Evolutionary conservation across 2,113 vertebrate species (phyloP), one percentile per base, ranked within the genome.

Genomic region (Gobius niger): DNA sequence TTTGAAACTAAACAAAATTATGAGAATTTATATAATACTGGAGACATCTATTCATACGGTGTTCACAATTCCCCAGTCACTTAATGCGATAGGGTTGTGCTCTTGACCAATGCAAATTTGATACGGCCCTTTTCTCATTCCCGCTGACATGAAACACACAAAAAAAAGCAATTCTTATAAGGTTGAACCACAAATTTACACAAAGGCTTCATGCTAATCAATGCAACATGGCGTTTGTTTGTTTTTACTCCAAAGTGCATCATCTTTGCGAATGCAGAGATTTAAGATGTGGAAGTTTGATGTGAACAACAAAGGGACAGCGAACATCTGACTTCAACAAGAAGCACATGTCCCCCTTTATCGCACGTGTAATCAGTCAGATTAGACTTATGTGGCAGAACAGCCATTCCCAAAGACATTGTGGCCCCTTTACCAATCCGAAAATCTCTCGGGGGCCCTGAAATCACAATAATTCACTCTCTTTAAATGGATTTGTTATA

Each of bases 41-140:
- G 7, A 75, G 9, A 19, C 44, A n/a, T 68, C 75, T 67, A 44
- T 82, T 85, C 75, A 76, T 79, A 70, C 66, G 70, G 72, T 72
- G 68, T 85, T 85, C 70, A 76, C 65, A n/a, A 76, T 68, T 14
- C 57, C 67, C 50, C 59, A 57, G 34, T 52, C 46, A 46, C 71
- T 84, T 78, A 73, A 64, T 76, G 34, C 47, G 72, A 76, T 42
- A 16, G 67, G 53, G 51, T 10, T 56, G 19, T 14, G 34, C 19
- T 18, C 40, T 51, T 68, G 69, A 68, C 8, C 73, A 44, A 65
- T 66, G 52, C 44, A 42, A 42, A 44, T 57, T 68, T 44, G 61
- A 54, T 47, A 15, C 67, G 51, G n/a, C 52, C 9, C 18, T 54
- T 52, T n/a, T 9, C 52, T 34, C 24, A 34, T 34, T 34, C 24